Evolutionary conservation across 2,797 vertebrate genomes (phyloP), one percentile per base, ranked within the genome.

Genomic region (Erpetoichthys calabaricus): DNA sequence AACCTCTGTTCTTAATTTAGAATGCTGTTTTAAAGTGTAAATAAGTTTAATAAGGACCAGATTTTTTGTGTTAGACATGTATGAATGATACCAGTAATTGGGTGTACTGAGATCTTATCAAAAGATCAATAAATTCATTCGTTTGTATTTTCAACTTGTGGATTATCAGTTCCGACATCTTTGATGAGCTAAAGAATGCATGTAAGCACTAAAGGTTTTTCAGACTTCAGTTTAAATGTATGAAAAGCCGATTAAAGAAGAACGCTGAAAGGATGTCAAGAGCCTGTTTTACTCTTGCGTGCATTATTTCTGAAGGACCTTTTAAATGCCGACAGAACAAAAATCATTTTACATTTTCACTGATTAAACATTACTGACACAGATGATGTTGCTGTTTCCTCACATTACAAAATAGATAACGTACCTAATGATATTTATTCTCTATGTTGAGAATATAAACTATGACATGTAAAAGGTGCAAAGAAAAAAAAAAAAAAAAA

Each of bases 21-120:
- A 56, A 75, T 73, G 67, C 25, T 70, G 72, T 83, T 81, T 82
- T 80, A 73, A 84, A 76, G 62, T 77, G 70, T 74, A 84, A 85
- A 80, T 78, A 80, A 62, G 73, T 73, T 67, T 79, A 75, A 86
- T 70, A 60, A 68, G 77, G 83, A 84, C 71, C 66, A 86, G 72
- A 85, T 65, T 50, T 59, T 65, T 55, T 60, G 41, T 49, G 25
- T 59, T 59, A 44, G 42, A 51, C 44, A 56, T 51, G 59, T 62
- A 61, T 53, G 49, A 61, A 59, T 63, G 57, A 61, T 47, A 44
- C 45, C 53, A 45, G 47, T 61, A 61, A 63, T 57, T 42, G 56
- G 56, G 53, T 58, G 62, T n/a, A 50, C 8, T 43, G 44, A 44
- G 59, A 59, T 52, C 45, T 47, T 57, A 63, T 62, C 56, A 56